Conservation (phyloP, 2,888 invertebrate species). For the Cheilosia impressa region DNA sequence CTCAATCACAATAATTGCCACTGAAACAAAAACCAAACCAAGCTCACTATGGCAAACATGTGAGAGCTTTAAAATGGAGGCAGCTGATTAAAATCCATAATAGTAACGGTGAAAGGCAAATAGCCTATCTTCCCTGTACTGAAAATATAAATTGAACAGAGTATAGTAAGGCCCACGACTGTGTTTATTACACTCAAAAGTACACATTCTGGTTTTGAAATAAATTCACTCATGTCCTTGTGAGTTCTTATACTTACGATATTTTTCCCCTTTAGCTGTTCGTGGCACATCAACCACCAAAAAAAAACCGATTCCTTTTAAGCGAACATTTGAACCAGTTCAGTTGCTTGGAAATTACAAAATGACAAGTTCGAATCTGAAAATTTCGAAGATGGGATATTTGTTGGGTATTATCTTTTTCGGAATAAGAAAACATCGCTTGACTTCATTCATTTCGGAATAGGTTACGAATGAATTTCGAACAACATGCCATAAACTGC, state of each 20-base stretch:
- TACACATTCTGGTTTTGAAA: background rate
- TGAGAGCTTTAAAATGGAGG: too few species aligned
- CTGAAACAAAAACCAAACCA: too few species aligned
- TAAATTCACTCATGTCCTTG: too few species aligned
- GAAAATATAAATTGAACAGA: too few species aligned
- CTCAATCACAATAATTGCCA: too few species aligned
- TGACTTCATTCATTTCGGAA: background rate
- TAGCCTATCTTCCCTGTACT: too few species aligned
- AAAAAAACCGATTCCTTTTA: background rate
- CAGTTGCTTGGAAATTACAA: too few species aligned
- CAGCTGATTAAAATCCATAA: too few species aligned
- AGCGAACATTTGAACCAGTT: background rate
- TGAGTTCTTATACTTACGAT: conserved; percentile 1
- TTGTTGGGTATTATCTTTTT: background rate
- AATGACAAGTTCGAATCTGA: too few species aligned
- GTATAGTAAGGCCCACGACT: too few species aligned
- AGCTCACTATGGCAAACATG: too few species aligned
- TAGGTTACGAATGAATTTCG: background rate
- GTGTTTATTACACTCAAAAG: background rate
- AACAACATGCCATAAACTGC: background rate
- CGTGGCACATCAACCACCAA: background rate
- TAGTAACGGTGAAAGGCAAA: too few species aligned
- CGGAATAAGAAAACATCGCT: background rate
- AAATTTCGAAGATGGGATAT: background rate
- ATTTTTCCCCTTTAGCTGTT: background rate